These are phyloP conservation scores for Mormyrus proboscirostris DNA, from an alignment of 2,797 vertebrate genomes.

Conservation along the genomic window DNA sequence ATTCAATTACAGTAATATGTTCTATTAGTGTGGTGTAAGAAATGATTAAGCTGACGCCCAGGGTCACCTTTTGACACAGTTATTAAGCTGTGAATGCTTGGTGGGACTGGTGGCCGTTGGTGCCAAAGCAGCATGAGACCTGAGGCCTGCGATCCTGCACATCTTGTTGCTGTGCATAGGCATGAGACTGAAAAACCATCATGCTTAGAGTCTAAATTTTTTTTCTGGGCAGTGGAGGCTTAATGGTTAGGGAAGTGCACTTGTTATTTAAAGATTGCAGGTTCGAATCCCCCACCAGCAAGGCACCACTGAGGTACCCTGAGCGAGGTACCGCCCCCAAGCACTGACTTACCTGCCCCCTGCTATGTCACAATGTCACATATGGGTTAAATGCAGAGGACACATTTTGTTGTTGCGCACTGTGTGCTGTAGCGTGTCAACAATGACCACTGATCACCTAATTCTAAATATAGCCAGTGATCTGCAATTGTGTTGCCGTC, in stretches of 20 bases:
- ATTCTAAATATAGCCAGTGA: neutral
- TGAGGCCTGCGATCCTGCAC: neutral
- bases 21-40: neutral
- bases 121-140: neutral
- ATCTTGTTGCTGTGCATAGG: neutral
- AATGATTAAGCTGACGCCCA: neutral
- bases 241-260: neutral
- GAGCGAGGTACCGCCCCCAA: neutral
- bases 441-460: neutral
- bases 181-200: neutral
- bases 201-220: neutral
- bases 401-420: neutral
- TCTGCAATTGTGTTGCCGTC: neutral
- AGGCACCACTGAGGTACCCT: neutral
- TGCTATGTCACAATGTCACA: neutral
- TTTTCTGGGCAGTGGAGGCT: neutral
- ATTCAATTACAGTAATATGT: neutral
- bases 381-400: neutral
- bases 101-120: neutral
- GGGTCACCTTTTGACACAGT: neutral
- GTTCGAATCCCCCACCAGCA: neutral
- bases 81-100: neutral
- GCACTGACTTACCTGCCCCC: neutral
- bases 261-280: neutral
- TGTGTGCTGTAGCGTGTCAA: neutral